Evolutionary conservation across 2,888 invertebrate species (phyloP).

Genomic region (Phymatocera aterrima): DNA sequence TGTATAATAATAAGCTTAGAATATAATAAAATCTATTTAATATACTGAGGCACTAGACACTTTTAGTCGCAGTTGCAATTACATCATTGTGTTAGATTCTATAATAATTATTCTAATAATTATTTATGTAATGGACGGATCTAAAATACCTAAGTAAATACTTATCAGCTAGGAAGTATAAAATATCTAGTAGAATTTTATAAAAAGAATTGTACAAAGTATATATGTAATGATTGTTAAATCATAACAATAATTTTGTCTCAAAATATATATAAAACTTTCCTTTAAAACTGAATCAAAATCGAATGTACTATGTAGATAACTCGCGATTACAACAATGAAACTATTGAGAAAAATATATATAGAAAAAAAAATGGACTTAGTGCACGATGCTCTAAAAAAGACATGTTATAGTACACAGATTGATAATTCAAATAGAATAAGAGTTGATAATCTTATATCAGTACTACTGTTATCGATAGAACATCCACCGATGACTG

Average conservation of each 20-base stretch:
- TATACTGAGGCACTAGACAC: constrained; percentile 10
- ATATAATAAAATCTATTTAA: not conserved
- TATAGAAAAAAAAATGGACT: constrained; percentile 41
- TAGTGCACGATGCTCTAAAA: not conserved
- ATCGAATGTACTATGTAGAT: too few species aligned
- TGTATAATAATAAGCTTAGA: not conserved
- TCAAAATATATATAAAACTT: not conserved
- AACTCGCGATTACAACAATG: too few species aligned
- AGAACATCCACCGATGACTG: not conserved
- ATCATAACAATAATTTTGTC: not conserved
- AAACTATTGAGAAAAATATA: not conserved
- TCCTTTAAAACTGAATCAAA: too few species aligned
- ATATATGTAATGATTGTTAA: constrained; percentile 7
- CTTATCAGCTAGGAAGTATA: not conserved
- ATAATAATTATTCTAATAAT: too few species aligned
- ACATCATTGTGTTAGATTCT: constrained; percentile 8
- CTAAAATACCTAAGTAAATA: not conserved
- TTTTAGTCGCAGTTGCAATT: constrained; percentile 16
- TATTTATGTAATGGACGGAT: constrained; percentile 4
- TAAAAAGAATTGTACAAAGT: not conserved
- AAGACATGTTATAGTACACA: not conserved
- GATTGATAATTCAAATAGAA: constrained; percentile 4
- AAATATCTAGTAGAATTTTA: constrained; percentile 14
- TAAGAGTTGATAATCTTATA: not conserved
- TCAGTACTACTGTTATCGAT: not conserved